A percentile compares a stretch with the other conserved stretches of the same genome.
Conservation (phyloP, 30 jellyfish, hydroid and myxozoan genomes). For the Chrysaora quinquecirrha region DNA sequence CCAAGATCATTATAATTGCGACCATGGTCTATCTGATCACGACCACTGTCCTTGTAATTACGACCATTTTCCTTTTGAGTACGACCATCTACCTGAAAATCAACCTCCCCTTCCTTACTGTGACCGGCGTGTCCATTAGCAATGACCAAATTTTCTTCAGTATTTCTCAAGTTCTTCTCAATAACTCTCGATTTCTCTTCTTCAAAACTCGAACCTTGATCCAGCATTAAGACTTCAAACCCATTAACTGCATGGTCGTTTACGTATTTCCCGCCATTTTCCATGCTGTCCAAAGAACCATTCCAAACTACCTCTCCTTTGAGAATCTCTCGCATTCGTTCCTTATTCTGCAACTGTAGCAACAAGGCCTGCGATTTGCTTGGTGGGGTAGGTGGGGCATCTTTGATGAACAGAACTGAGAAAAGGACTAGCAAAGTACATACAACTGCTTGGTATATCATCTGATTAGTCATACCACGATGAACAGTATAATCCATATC, state of each 20-base stretch:
- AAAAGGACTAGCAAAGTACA: constrained; percentile 40
- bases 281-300: too few species aligned
- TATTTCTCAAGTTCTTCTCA: too few species aligned
- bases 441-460: constrained; percentile 51
- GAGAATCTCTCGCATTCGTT: not conserved
- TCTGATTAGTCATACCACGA: constrained; percentile 35
- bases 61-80: too few species aligned
- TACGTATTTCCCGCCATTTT: not conserved
- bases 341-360: not conserved
- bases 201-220: not conserved
- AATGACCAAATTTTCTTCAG: too few species aligned
- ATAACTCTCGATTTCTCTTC: not conserved
- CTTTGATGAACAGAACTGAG: constrained; percentile 40
- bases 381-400: constrained; percentile 60
- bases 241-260: too few species aligned
- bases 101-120: not conserved
- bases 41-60: too few species aligned
- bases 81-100: too few species aligned
- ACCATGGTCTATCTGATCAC: too few species aligned
- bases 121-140: too few species aligned
- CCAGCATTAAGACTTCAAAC: too few species aligned
- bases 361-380: constrained; percentile 60
- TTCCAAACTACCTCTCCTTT: not conserved
- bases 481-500: constrained; percentile 36
- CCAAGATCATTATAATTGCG: too few species aligned